Evolutionary conservation across 2,888 invertebrate genomes (phyloP).

Genomic region (Eudemis profundana): DNA sequence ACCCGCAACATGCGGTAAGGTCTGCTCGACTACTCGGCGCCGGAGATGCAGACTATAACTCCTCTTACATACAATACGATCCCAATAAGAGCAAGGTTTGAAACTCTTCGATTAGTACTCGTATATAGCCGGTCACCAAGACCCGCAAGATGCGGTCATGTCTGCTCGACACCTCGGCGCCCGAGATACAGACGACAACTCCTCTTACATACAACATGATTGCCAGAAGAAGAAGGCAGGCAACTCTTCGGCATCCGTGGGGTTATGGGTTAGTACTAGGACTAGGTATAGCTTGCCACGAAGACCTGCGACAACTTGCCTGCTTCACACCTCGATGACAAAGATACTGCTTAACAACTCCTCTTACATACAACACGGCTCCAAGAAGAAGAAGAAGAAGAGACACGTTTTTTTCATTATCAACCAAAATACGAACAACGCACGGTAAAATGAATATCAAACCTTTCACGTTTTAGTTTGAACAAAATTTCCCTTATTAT

Average conservation of each 20-base stretch:
- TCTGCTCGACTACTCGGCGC: conserved; percentile 88
- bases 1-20: conserved; percentile 95
- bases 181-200: conserved; percentile 91
- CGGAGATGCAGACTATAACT: conserved; percentile 91
- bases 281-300: no score
- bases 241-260: no score
- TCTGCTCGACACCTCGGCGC: conserved; percentile 88
- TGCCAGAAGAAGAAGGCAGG: conserved; percentile 90
- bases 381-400: conserved; percentile 91
- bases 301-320: conserved; percentile 95
- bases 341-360: conserved; percentile 92
- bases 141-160: conserved; percentile 95
- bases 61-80: conserved; percentile 93
- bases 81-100: conserved; percentile 90
- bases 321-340: conserved; percentile 88
- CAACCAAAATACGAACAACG: no score
- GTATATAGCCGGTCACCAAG: no score
- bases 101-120: no score
- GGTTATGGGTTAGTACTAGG: no score
- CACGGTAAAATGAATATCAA: no score
- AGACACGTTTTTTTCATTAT: no score
- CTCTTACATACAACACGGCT: conserved; percentile 93
- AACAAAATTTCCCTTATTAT: no score
- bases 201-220: conserved; percentile 93
- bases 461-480: no score